These are phyloP conservation scores for Battus philenor DNA, from an alignment of 1,140 invertebrate genomes.

Conservation along the genomic window DNA sequence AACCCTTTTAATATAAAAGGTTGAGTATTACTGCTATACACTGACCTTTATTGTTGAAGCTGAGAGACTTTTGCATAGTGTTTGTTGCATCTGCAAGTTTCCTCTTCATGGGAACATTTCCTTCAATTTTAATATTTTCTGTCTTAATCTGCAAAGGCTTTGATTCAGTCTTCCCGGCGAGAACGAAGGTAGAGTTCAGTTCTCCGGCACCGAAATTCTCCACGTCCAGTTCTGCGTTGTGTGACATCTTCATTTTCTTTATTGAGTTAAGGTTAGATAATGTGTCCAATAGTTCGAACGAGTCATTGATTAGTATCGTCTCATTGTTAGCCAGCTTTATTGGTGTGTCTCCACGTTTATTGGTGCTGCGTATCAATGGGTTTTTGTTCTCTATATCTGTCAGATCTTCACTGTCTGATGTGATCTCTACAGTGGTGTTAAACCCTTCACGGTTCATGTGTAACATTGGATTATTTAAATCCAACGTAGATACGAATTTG, in stretches of 20 bases:
- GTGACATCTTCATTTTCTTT: constrained; percentile 50
- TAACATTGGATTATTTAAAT: constrained; percentile 42
- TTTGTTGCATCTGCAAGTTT: constrained; percentile 50
- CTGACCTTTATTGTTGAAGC: constrained; percentile 55
- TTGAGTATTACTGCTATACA: background rate
- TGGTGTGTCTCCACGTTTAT: constrained; percentile 57
- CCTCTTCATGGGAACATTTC: constrained; percentile 30
- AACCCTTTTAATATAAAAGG: too few relatives aligned
- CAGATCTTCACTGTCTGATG: constrained; percentile 50
- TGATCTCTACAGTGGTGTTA: constrained; percentile 36
- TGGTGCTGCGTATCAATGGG: constrained; percentile 23
- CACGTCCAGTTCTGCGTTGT: constrained; percentile 26
- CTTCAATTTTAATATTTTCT: constrained; percentile 27
- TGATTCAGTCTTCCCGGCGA: constrained; percentile 46
- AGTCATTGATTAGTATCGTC: constrained; percentile 64
- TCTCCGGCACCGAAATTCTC: constrained; percentile 37
- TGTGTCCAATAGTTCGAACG: constrained; percentile 50
- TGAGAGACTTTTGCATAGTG: constrained; percentile 39
- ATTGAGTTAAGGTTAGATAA: constrained; percentile 45
- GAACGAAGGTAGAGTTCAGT: constrained; percentile 69
- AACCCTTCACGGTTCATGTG: constrained; percentile 27
- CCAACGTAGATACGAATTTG: constrained; percentile 53
- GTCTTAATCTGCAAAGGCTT: constrained; percentile 39
- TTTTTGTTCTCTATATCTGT: constrained; percentile 51
- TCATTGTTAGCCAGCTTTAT: constrained; percentile 58